These are phyloP conservation scores for Hirtodrosophila cameraria DNA, from an alignment of 2,888 invertebrate species.

Conservation along the genomic window DNA sequence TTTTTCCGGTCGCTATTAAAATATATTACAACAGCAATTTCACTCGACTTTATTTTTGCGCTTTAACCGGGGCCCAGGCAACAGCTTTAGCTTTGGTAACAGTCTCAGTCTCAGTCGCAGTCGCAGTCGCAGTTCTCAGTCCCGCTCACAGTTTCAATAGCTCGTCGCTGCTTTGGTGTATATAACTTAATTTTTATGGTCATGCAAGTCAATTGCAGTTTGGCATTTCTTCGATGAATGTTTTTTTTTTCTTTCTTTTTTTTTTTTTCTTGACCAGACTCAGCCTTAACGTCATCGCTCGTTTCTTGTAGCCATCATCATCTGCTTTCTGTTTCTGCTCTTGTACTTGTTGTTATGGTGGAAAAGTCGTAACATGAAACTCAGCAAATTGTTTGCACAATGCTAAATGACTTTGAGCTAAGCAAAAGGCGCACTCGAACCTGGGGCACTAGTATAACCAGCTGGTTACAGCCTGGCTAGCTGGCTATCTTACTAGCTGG, in stretches of 20 bases:
- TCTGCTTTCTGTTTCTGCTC: constrained; percentile 34
- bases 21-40: constrained; percentile 79
- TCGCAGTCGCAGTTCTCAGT: background rate
- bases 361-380: constrained; percentile 70
- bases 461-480: too few relatives aligned
- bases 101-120: background rate
- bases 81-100: constrained; percentile 7
- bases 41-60: constrained; percentile 76
- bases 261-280: constrained; percentile 22
- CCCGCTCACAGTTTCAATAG: constrained; percentile 9
- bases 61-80: constrained; percentile 35
- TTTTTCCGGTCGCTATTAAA: constrained; percentile 69
- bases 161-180: constrained; percentile 58
- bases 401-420: constrained; percentile 54
- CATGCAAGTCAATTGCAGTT: constrained; percentile 81
- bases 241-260: constrained; percentile 15
- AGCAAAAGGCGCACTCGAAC: constrained; percentile 29
- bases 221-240: constrained; percentile 77
- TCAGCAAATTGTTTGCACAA: constrained; percentile 73
- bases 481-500: constrained; percentile 22
- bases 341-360: constrained; percentile 50
- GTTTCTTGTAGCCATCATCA: constrained; percentile 54
- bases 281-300: constrained; percentile 25
- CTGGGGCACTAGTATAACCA: constrained; percentile 17
- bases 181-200: constrained; percentile 82